These are phyloP conservation scores for Sinopyrophorus schimmeli DNA, from an alignment of 2,888 invertebrate genomes.

Conservation along the genomic window DNA sequence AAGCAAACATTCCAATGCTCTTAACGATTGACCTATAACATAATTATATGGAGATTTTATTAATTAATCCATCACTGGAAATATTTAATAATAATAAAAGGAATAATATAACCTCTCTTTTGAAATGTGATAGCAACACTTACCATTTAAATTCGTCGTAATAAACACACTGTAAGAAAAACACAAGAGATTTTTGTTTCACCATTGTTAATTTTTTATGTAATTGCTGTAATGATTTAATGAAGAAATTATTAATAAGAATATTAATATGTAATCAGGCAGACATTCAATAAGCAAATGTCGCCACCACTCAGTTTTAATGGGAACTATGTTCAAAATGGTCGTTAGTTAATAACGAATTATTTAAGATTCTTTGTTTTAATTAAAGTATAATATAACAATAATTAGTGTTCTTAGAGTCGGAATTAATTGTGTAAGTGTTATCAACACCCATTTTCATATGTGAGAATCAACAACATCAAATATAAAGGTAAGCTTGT, in stretches of 20 bases:
- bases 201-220: slow-evolving; percentile 58
- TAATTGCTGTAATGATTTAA: slow-evolving; percentile 7
- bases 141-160: slow-evolving; percentile 80
- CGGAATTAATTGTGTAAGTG: too few species aligned
- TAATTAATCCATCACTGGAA: not conserved
- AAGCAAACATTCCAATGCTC: slow-evolving; percentile 75
- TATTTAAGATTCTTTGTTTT: too few species aligned
- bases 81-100: too few species aligned
- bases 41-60: slow-evolving; percentile 8
- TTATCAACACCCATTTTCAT: not conserved
- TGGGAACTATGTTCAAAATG: too few species aligned
- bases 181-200: slow-evolving; percentile 60
- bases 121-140: slow-evolving; percentile 45
- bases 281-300: too few species aligned
- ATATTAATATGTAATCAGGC: too few species aligned
- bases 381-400: too few species aligned
- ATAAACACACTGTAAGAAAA: slow-evolving; percentile 67
- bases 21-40: slow-evolving; percentile 76
- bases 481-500: too few species aligned
- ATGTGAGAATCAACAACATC: not conserved
- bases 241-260: too few species aligned
- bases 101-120: slow-evolving; percentile 20
- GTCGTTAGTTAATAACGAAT: too few species aligned
- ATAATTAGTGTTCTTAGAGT: too few species aligned
- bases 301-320: too few species aligned